Base-by-base conservation (phyloP, 2,888 invertebrate species). In the Chrysina gloriosa region DNA sequence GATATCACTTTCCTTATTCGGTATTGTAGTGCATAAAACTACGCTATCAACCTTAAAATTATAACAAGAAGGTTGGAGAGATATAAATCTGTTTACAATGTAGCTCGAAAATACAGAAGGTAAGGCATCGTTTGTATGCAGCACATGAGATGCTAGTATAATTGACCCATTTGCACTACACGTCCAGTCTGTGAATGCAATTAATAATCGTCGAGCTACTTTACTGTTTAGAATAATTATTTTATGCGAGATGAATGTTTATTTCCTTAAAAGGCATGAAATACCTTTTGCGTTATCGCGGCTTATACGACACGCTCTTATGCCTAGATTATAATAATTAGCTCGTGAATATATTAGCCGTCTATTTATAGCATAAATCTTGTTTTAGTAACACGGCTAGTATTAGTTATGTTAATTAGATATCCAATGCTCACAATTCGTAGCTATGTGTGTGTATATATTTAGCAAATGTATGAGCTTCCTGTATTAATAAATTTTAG, bases 151-250 rank as follows among this genome's bases (percentile, higher is more conserved):
- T 54, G 68, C 54, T 63, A 27, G 54, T 45, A 54, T 68, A 68
- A 68, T 68, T 68, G 68, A 68, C 68, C 68, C 68, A 68, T 68
- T 68, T 68, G 68, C 68, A 54, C 68, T 63, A 68, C 63, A 63
- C 54, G 58, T 66, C 66, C 48, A 61, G 66, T 58, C 66, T 58
- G 66, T 47, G 66, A 66, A 66, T 58, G 66, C 34, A 66, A 66
- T 66, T 66, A 66, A 58, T 66, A 66, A 66, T 42, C 56, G 21
- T 47, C 29, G 42, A 58, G 66, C 66, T 66, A 47, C 58, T 66
- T 45, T 47, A 56, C 66, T 21, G 56, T n/a, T 58, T 58, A 45
- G 56, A 66, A 58, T 66, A 66, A 66, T 66, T 58, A 58, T 66
- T 56, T 56, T 66, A 66, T 66, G 29, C 66, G 23, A 21, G 54